Evolutionary conservation across 2,113 vertebrate species (phyloP), one percentile per base, ranked within the genome.

Genomic region (Phylloscopus trochiloides): DNA sequence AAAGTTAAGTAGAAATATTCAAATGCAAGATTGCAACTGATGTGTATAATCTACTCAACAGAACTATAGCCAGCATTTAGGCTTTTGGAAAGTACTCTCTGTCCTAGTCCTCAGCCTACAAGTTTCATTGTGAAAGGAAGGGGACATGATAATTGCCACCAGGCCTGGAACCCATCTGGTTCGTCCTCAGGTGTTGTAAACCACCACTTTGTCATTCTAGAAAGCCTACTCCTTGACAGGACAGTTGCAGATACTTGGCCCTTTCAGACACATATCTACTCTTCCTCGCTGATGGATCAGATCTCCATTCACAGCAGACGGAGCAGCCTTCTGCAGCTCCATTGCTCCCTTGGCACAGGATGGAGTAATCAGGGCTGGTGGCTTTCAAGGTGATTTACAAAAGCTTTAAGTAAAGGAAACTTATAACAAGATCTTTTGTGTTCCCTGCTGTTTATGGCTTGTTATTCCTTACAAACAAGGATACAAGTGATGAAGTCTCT

Each of bases 81-180:
- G 14, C 10, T 86, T 85, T 52, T 43, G 13, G 6, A 28, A 43
- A 45, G 15, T 25, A 42, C 7, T 40, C 24, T 51, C 40, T 21
- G 5, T 17, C 16, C 48, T 21, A 59, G 29, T 17, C 21, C 54
- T 59, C 29, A 75, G 62, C 48, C 68, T 77, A 10, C 20, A 40
- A 58, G 22, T 17, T 28, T 43, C 25, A 1, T 19, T 65, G 40
- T 14, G 48, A 52, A 79, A 52, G 6, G 26, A 15, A 87, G 26
- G 0, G 0, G 22, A 17, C 7, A 3, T 0, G 0, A 28, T 29
- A 31, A 12, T 47, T 31, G n/a, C 24, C 48, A 29, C 17, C 3
- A 38, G 19, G 10, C 36, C 58, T 26, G 3, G 10, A 50, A 83
- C 22, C 5, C 34, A 14, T 7, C 17, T 51, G 14, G 2, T n/a